Base-by-base conservation (phyloP, 2,888 invertebrate genomes). In the Oligia strigilis region DNA sequence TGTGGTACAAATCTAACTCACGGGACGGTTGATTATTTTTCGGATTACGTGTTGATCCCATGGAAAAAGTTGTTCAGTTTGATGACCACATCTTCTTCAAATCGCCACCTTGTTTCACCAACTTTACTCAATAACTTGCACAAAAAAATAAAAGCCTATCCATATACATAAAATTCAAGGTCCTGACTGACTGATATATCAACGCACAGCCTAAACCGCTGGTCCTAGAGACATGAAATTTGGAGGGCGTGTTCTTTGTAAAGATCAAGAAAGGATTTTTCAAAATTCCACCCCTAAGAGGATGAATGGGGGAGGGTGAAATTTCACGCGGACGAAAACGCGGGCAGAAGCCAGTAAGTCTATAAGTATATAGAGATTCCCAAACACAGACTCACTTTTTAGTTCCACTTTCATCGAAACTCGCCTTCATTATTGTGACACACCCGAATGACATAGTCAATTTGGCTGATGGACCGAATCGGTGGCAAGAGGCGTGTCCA, bases 401-500 rank as follows among this genome's bases (percentile, higher is more conserved):
- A 88, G 88, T 84, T 87, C 78, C 83, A 90, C 90, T 90, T 90
- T 90, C 88, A 46, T 87, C 81, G 49, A 67, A 75, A 80, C 69
- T 77, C 46, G 73, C 76, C 79, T 78, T 79, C 77, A 83, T 88
- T 83, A 89, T 83, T 83, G 83, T 82, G 86, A 80, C 91, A 88
- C 92, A 88, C 89, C 89, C 86, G 88, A 90, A 91, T 88, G 91
- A 88, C 90, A 90, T 85, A 88, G 89, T 81, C 92, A 90, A 92
- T 92, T 91, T 92, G 85, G 80, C 81, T 90, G 90, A 92, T 91
- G 90, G 89, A 90, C 90, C 91, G 87, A 88, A 90, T 89, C 92
- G 90, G 89, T 89, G 92, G 89, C 88, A 83, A 83, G 76, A 81
- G 91, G 91, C 85, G 92, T 88, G 91, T 82, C 86, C 88, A 88